Conservation (phyloP, 2,113 vertebrate genomes). For the Bubo blakistoni region DNA sequence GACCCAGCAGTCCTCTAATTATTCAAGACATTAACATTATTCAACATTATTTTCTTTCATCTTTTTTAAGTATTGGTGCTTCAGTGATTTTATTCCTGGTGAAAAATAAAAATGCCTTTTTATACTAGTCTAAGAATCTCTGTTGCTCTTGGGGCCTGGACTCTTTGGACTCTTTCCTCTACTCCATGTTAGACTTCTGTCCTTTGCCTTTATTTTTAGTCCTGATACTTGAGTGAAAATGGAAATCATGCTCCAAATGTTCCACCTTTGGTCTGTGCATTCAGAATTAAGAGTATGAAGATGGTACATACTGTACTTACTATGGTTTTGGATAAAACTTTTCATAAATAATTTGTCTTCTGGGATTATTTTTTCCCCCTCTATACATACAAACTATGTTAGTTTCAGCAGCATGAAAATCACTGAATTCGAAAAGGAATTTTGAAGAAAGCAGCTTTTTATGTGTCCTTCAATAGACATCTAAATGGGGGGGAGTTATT, state of each 20-base stretch:
- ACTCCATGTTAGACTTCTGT: neutral
- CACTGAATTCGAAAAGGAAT: neutral
- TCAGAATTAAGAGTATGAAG: neutral
- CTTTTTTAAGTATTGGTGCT: neutral
- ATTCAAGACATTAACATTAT: neutral
- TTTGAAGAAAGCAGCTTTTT: neutral
- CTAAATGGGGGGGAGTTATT: neutral
- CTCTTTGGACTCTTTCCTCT: neutral
- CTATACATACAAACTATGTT: neutral
- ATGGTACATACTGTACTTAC: neutral
- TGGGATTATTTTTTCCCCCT: neutral
- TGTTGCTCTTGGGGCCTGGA: neutral
- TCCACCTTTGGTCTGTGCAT: neutral
- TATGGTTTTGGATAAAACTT: neutral
- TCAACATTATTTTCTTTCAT: neutral
- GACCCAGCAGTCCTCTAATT: neutral
- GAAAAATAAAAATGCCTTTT: neutral
- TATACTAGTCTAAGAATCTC: neutral
- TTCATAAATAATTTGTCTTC: neutral
- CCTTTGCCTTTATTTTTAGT: neutral
- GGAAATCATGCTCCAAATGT: neutral
- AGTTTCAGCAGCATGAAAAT: neutral
- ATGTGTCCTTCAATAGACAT: neutral
- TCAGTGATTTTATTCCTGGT: neutral
- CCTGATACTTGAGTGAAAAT: neutral